Base-by-base conservation (phyloP, 2,888 invertebrate genomes). In the Drosophila sordidapex region DNA sequence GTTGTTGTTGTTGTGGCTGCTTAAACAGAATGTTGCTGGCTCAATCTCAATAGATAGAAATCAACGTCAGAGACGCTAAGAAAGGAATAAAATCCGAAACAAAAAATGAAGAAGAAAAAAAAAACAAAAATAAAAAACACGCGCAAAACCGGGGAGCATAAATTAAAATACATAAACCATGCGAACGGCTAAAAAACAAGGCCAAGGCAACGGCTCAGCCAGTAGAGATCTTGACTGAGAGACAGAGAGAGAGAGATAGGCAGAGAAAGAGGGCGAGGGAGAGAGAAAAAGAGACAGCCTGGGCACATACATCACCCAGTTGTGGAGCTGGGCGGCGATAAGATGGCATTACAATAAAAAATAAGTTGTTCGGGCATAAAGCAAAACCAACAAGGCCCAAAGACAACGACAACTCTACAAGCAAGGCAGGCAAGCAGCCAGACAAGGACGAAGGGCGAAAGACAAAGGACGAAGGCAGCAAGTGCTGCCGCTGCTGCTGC, bases 41-140 rank as follows among this genome's bases (percentile, higher is more conserved):
- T 83, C 88, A 82, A 89, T 89, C 87, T 81, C 80, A 89, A 87
- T 73, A 85, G 89, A 82, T 89, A 83, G 86, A 80, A 87, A 87
- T 85, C 83, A 85, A 78, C 82, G 79, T 75, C 86, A 67, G 66
- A 67, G 68, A 61, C 49, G 74, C 74, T 67, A 76, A 72, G 71
- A 57, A 76, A 70, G 76, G 81, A 76, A 82, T 76, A 75, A 75
- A 71, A 54, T 46, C 25, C 35, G 29, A 27, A 49, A 4, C 18
- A 29, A 10, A 29, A 18, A 2, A 29, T 6, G 29, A 53, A 5
- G 3, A 10, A 8, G 18, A 18, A 21, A 33, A 52, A 7, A 29
- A 31, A 4, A 0, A 13, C 4, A 8, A 46, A 46, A 46, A 18
- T 6, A 46, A 74, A 40, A 75, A 58, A 38, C 49, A 75, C 59